Conservation (phyloP, 2,113 vertebrate genomes). For the Holacanthus passer region DNA sequence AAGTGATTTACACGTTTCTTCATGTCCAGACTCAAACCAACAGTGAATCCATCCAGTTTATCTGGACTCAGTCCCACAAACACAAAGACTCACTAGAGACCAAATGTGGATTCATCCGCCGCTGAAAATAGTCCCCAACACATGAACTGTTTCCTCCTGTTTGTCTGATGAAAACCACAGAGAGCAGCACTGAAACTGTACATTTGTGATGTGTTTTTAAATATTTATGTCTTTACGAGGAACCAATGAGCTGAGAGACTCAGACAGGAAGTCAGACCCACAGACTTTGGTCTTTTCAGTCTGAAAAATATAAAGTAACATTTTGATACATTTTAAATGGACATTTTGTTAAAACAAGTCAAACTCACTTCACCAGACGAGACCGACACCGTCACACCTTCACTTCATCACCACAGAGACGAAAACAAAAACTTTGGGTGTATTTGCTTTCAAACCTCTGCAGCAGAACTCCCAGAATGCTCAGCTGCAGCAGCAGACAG, state of each 20-base stretch:
- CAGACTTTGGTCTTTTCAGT: neutral
- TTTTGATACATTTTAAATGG: neutral
- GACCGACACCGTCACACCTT: too few species aligned
- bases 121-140: too few species aligned
- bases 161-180: too few species aligned
- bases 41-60: too few species aligned
- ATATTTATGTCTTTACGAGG: neutral
- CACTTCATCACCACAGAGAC: neutral
- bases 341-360: neutral
- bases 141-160: too few species aligned
- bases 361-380: neutral
- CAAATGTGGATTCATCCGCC: too few species aligned
- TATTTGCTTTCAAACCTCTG: neutral
- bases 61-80: too few species aligned
- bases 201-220: too few species aligned
- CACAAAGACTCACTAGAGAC: too few species aligned
- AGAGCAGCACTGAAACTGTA: too few species aligned
- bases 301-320: neutral
- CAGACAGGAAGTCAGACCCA: neutral
- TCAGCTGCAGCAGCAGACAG: conserved; percentile 23
- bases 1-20: too few species aligned
- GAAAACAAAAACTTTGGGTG: neutral
- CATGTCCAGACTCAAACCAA: too few species aligned
- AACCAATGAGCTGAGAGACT: neutral
- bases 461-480: conserved; percentile 60